phyloP scores from a whole-genome alignment of 2,113 vertebrate species.

The Trematocara nigrifrons region DNA sequence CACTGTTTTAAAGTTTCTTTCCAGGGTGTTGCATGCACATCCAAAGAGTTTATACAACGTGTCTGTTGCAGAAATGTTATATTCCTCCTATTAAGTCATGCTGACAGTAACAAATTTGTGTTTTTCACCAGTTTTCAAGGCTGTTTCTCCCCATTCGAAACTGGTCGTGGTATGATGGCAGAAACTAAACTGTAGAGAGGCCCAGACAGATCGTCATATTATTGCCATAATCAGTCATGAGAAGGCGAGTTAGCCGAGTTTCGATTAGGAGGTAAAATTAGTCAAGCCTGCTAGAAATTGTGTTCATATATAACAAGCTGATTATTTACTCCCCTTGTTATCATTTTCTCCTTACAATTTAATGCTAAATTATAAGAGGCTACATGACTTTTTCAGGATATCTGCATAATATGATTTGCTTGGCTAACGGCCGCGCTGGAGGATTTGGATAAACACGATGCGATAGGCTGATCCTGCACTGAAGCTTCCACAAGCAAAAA shows the following conservation, averaged over 20 bases:
- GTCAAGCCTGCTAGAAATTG: background rate
- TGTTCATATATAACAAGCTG: background rate
- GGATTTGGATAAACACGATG: background rate
- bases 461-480: background rate
- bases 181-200: background rate
- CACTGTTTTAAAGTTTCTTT: background rate
- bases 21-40: accelerated
- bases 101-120: background rate
- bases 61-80: accelerated
- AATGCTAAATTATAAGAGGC: background rate
- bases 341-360: background rate
- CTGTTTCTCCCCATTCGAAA: background rate
- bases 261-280: accelerated
- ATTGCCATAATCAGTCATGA: background rate
- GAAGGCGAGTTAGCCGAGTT: background rate
- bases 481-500: background rate
- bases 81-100: accelerated
- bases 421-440: background rate
- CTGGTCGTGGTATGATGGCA: too few relatives aligned
- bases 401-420: background rate
- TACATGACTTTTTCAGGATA: background rate
- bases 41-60: background rate
- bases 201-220: accelerated
- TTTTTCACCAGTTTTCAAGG: background rate
- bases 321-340: background rate